phyloP scores from a whole-genome alignment of 2,797 vertebrate genomes.

The Sebastes ruberrimus region DNA sequence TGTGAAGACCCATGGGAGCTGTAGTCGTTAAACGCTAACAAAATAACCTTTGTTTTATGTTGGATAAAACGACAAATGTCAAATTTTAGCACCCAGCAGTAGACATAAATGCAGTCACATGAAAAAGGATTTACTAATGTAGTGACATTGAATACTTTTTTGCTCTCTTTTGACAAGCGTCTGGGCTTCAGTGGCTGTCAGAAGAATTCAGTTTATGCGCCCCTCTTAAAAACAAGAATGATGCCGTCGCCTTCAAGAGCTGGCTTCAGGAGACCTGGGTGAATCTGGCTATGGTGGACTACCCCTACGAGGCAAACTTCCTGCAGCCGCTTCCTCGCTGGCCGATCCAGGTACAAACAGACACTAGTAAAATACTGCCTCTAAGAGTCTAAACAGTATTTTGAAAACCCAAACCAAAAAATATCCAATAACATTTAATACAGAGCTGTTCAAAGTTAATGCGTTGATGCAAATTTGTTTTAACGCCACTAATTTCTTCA shows the following conservation, averaged over 20 bases:
- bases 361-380: background rate
- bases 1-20: background rate
- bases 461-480: too few relatives aligned
- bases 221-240: slow-evolving; percentile 80
- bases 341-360: slow-evolving; percentile 90
- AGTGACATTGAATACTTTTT: background rate
- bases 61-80: background rate
- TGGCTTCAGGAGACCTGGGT: slow-evolving; percentile 96
- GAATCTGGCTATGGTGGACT: slow-evolving; percentile 96
- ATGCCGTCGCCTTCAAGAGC: slow-evolving; percentile 82
- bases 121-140: background rate
- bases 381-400: background rate
- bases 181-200: slow-evolving; percentile 90
- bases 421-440: background rate
- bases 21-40: background rate
- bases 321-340: slow-evolving; percentile 94
- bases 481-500: too few relatives aligned
- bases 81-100: background rate
- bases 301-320: slow-evolving; percentile 93
- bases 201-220: slow-evolving; percentile 86
- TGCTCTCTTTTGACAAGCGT: slow-evolving; percentile 65
- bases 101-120: background rate
- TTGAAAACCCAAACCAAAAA: background rate
- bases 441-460: too few relatives aligned
- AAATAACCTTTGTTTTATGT: background rate